Evolutionary conservation across 2,888 invertebrate genomes (phyloP).

Genomic region (Hetaerina titia): DNA sequence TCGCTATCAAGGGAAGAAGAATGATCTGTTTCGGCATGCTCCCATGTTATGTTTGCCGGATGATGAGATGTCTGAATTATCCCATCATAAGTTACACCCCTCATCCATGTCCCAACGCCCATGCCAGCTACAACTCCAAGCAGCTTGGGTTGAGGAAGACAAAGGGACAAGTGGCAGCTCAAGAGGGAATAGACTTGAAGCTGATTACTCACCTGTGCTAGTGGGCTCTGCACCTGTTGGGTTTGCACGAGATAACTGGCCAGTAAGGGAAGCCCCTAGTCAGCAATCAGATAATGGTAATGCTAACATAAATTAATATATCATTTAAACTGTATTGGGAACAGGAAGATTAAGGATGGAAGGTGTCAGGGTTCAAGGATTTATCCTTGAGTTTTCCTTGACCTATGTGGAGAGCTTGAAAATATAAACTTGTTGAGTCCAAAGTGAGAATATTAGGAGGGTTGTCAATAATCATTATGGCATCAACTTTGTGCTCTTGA

Average conservation of each 20-base stretch:
- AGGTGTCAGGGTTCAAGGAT: too few relatives aligned
- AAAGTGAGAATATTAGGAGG: too few relatives aligned
- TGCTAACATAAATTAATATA: too few relatives aligned
- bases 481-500: too few relatives aligned
- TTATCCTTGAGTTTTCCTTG: too few relatives aligned
- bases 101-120: slow-evolving; percentile 32
- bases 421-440: too few relatives aligned
- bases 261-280: not conserved
- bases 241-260: slow-evolving; percentile 66
- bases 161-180: not conserved
- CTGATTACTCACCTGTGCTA: slow-evolving; percentile 55
- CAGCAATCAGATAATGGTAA: slow-evolving; percentile 40
- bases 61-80: not conserved
- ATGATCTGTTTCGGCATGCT: not conserved
- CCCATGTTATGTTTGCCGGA: not conserved
- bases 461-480: too few relatives aligned
- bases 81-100: not conserved
- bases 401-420: too few relatives aligned
- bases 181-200: slow-evolving; percentile 23
- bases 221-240: slow-evolving; percentile 71
- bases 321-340: too few relatives aligned
- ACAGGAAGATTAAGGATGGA: too few relatives aligned
- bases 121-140: slow-evolving; percentile 34
- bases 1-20: slow-evolving; percentile 36
- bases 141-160: slow-evolving; percentile 57